Conservation (phyloP, 2,888 invertebrate species). For the Melipona bicolor region DNA sequence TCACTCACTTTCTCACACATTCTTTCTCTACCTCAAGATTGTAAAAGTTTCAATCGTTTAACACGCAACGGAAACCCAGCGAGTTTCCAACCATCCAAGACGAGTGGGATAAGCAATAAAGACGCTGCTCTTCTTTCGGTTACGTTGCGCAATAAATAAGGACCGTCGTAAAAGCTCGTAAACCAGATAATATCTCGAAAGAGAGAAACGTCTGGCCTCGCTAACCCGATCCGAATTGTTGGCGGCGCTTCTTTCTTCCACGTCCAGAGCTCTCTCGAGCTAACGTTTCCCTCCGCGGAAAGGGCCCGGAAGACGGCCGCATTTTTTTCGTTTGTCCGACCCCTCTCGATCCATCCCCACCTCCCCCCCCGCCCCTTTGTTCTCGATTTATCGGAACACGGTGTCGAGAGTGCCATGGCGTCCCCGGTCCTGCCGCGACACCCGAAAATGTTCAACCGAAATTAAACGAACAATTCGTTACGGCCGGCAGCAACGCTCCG, state of each 20-base stretch:
- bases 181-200: slow-evolving; percentile 74
- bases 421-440: slow-evolving; percentile 58
- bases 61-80: background rate
- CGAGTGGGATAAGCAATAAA: slow-evolving; percentile 48
- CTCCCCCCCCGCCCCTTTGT: slow-evolving; percentile 21
- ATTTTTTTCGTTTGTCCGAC: slow-evolving; percentile 51
- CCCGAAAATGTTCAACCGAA: slow-evolving; percentile 77
- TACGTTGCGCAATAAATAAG: slow-evolving; percentile 73
- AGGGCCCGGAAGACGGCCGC: slow-evolving; percentile 55
- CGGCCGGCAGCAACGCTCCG: slow-evolving; percentile 68
- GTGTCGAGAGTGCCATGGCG: slow-evolving; percentile 50
- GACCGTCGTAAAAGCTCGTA: slow-evolving; percentile 73
- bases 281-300: slow-evolving; percentile 55
- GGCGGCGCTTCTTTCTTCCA: slow-evolving; percentile 48
- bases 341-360: too few relatives aligned
- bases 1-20: background rate
- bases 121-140: slow-evolving; percentile 53
- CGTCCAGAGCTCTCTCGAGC: slow-evolving; percentile 29
- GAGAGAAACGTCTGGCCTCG: slow-evolving; percentile 53
- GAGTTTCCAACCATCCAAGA: background rate
- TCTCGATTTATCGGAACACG: slow-evolving; percentile 66
- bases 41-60: background rate
- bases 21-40: background rate
- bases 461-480: slow-evolving; percentile 80
- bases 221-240: slow-evolving; percentile 58